Evolutionary conservation across 2,113 vertebrate genomes (phyloP).

Genomic region (Crypturellus undulatus): DNA sequence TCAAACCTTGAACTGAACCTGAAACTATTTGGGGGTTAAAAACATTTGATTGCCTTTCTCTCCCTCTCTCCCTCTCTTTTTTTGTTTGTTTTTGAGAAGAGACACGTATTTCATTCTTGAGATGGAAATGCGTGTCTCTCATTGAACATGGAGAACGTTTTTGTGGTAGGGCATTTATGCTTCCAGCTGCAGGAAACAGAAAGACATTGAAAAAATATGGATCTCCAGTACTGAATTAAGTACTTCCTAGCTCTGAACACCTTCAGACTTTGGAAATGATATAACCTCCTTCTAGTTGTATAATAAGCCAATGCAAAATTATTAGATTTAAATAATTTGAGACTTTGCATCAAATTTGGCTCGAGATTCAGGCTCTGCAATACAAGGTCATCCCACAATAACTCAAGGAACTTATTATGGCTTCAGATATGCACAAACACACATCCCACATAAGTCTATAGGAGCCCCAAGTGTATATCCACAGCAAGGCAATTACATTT

Average conservation of each 20-base stretch:
- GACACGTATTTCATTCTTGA: too few relatives aligned
- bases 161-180: not conserved
- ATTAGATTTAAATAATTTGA: not conserved
- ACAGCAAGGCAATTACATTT: not conserved
- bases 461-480: not conserved
- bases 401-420: not conserved
- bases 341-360: not conserved
- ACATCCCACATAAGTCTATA: not conserved
- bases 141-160: not conserved
- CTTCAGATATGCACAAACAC: not conserved
- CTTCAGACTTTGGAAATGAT: not conserved
- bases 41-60: not conserved
- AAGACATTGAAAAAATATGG: not conserved
- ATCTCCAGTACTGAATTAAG: accelerated
- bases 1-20: slow-evolving; percentile 35
- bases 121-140: not conserved
- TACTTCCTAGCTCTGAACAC: not conserved
- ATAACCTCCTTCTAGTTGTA: not conserved
- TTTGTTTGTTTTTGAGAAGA: not conserved
- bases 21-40: not conserved
- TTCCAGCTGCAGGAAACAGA: not conserved
- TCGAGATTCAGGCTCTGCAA: not conserved
- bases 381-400: not conserved
- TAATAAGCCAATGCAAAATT: not conserved
- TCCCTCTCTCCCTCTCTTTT: not conserved